These are phyloP conservation scores for Lepeophtheirus nordmannii DNA, from an alignment of 2,888 invertebrate genomes.

Conservation along the genomic window DNA sequence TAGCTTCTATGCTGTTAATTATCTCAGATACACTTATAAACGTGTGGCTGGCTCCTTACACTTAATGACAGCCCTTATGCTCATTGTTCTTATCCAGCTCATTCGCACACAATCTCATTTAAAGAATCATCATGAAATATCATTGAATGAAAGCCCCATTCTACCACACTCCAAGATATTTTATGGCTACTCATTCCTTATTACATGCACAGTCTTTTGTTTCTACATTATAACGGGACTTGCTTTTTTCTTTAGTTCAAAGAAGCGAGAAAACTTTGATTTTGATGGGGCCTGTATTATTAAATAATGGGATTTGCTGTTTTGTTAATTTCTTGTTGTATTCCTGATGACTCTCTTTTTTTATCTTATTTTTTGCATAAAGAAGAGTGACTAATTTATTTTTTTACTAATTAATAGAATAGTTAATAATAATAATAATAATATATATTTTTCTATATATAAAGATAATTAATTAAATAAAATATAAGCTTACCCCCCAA, in stretches of 20 bases:
- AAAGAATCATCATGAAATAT: slow-evolving; percentile 49
- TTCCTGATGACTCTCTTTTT: too few species aligned
- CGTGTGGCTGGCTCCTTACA: slow-evolving; percentile 66
- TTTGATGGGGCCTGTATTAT: slow-evolving; percentile 5
- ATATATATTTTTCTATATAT: too few species aligned
- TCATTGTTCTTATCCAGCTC: slow-evolving; percentile 66
- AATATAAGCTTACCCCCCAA: too few species aligned
- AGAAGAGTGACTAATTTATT: too few species aligned
- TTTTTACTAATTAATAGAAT: too few species aligned
- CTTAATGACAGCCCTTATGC: slow-evolving; percentile 58
- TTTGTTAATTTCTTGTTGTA: too few species aligned
- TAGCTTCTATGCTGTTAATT: slow-evolving; percentile 65
- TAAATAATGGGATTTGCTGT: background rate
- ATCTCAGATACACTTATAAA: slow-evolving; percentile 75
- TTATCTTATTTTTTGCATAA: too few species aligned
- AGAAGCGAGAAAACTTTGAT: slow-evolving; percentile 51
- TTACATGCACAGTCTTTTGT: slow-evolving; percentile 3
- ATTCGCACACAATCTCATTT: slow-evolving; percentile 49
- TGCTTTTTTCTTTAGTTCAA: slow-evolving; percentile 60
- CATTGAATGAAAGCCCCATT: slow-evolving; percentile 43
- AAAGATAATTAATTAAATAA: too few species aligned
- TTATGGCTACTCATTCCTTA: slow-evolving; percentile 13
- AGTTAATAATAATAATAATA: too few species aligned
- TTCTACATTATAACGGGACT: slow-evolving; percentile 43
- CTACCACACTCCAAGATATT: background rate